These are phyloP conservation scores for Stegodyphus dumicola DNA, from an alignment of 1,140 invertebrate species.

Conservation along the genomic window DNA sequence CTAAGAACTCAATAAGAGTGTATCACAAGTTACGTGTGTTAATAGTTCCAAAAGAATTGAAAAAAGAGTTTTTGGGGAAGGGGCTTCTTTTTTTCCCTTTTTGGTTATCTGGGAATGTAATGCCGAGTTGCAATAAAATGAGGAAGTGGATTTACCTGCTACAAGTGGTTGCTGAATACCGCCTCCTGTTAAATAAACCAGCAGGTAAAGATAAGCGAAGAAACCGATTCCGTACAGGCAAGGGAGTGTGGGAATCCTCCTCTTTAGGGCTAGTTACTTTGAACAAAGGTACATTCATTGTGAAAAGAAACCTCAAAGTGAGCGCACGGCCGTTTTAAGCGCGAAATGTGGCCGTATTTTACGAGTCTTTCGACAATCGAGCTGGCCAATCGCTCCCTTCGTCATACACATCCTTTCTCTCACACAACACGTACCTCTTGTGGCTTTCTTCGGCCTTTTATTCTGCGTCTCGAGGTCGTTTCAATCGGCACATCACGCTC, in stretches of 20 bases:
- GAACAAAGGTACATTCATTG: conserved; percentile 6
- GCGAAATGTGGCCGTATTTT: background rate
- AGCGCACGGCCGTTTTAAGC: background rate
- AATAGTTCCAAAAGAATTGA: too few relatives aligned
- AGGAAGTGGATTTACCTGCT: conserved; percentile 26
- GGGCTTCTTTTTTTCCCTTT: too few relatives aligned
- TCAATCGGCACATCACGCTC: conserved; percentile 5
- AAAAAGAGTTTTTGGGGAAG: too few relatives aligned
- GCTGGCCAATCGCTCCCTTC: background rate
- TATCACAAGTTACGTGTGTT: too few relatives aligned
- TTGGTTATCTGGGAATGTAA: too few relatives aligned
- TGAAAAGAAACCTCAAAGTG: background rate
- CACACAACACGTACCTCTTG: too few relatives aligned
- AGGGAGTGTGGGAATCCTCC: conserved; percentile 16
- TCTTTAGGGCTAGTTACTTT: background rate
- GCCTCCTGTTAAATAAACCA: conserved; percentile 8
- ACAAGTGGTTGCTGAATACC: conserved; percentile 42
- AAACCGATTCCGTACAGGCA: conserved; percentile 26
- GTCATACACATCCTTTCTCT: background rate
- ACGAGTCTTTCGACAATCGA: background rate
- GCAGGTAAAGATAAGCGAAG: background rate
- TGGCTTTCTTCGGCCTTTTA: too few relatives aligned
- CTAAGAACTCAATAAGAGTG: too few relatives aligned
- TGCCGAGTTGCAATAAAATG: too few relatives aligned
- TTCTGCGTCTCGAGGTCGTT: conserved; percentile 23